Base-by-base conservation (phyloP, 2,113 vertebrate genomes). In the Aspidoscelis tigris region DNA sequence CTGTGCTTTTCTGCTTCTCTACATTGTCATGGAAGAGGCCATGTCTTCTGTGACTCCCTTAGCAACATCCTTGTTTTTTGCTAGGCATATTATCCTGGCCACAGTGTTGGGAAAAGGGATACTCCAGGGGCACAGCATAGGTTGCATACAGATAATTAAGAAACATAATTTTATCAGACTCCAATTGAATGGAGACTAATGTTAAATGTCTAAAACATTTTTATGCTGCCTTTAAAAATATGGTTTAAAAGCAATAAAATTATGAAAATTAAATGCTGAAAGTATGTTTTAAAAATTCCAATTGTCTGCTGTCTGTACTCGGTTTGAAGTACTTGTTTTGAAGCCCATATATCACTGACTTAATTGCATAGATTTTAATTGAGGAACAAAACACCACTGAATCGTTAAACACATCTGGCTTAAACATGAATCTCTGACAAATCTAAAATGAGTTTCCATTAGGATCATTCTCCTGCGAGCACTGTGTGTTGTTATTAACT, bases 401-500 rank as follows among this genome's bases (percentile, higher is more conserved):
- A 43, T 41, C 41, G 64, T 64, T 73, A 16, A 41, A 24, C 12
- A 43, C 33, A 18, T 44, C 5, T 47, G 53, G 20, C 43, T 84
- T 26, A 64, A 14, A 26, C 7, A 16, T 72, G 16, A 24, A 18
- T 64, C n/a, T 71, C 68, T 50, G n/a, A 12, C 24, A 84, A 72
- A 18, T 11, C 58, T 50, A 12, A 33, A 24, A 16, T 72, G 44
- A 26, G 41, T 44, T 26, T 26, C 14, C 14, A 2, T 58, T 58
- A 58, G 55, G 55, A 14, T 65, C 76, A 20, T 10, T 80, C 53
- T 14, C 10, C 7, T 61, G 21, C 68, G 76, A 75, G 43, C 18
- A 58, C 18, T 83, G 0, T 81, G 26, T 92, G 87, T 91, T 93
- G 6, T 92, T 91, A 39, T 18, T 61, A 18, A 61, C 58, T 61